Base-by-base conservation (phyloP, 2,113 vertebrate genomes). In the Lutjanus erythropterus region DNA sequence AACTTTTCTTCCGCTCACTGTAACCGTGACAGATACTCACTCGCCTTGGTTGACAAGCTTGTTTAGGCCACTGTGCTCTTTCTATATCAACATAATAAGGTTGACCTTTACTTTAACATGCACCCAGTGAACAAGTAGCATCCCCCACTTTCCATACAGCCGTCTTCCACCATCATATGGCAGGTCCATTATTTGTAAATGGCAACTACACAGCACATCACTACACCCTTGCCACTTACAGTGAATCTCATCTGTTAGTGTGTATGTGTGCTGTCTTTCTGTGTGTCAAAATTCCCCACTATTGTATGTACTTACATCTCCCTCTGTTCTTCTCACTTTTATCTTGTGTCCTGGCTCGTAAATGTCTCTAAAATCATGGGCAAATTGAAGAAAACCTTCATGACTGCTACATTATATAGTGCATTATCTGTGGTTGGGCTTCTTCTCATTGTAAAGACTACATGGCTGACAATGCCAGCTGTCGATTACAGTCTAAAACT, bases 91-190 rank as follows among this genome's bases (percentile, higher is more conserved):
- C 83, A 81, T 92, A 93, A 94, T 94, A 88, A 91, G 90, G 76
- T 77, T 92, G 93, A 91, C 93, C 92, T 94, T 94, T 91, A 80
- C 81, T 91, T 91, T 91, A 93, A 93, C 90, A 91, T 88, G 81
- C 85, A 72, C 80, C 47, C 83, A 88, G 83, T 86, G 85, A 91
- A 88, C 71, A 75, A 67, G 59, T 19, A 80, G 79, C 82, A 66
- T 53, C 77, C 71, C 65, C 67, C 50, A 65, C 80, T 68, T 75
- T 59, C 75, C 58, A 59, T 78, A 66, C 76, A 41, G 41, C 68
- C 27, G 4, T 75, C 90, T 72, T 81, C 84, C 68, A 65, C 84
- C 88, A 86, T 86, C 46, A 75, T 70, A 56, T 83, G 92, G 89
- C 90, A 93, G 86, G 75, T 88, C 88, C 86, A 92, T 93, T 94